A percentile compares a stretch with the other conserved stretches of the same genome.
phyloP scores from a whole-genome alignment of 2,797 vertebrate species.

The Staurois parvus region DNA sequence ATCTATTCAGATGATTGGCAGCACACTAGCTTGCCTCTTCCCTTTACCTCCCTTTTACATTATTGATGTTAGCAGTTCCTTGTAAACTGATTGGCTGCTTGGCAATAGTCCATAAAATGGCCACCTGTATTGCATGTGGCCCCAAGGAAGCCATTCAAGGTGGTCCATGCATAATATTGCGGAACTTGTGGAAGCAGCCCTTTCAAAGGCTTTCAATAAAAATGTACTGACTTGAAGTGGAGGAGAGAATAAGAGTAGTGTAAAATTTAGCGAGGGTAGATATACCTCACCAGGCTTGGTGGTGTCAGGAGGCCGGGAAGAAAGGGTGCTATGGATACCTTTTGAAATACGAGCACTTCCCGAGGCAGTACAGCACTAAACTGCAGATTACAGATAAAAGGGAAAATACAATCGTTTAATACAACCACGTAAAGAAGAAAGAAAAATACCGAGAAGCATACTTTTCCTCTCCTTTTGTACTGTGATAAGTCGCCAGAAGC shows the following conservation, averaged over 20 bases:
- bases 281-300: not conserved
- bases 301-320: conserved; percentile 17
- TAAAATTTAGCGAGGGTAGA: not conserved
- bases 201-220: not conserved
- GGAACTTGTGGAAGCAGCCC: not conserved
- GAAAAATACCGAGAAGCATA: conserved; percentile 6
- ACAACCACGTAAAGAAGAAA: not conserved
- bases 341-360: conserved; percentile 29
- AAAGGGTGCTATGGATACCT: conserved; percentile 7
- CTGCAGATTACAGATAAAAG: conserved; percentile 31
- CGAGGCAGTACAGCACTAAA: conserved; percentile 26
- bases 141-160: not conserved
- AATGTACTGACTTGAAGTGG: not conserved
- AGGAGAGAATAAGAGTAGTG: not conserved
- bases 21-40: too few species aligned
- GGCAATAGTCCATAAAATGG: not conserved
- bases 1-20: too few species aligned
- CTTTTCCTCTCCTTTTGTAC: conserved; percentile 25
- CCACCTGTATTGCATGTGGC: not conserved
- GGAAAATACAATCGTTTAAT: conserved; percentile 24
- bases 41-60: too few species aligned
- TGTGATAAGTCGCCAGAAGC: conserved; percentile 24
- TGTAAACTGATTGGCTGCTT: too few species aligned
- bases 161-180: not conserved
- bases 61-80: too few species aligned